Evolutionary conservation across 2,113 vertebrate species (phyloP), one percentile per base, ranked within the genome.

Genomic region (Platycercus adscitus): DNA sequence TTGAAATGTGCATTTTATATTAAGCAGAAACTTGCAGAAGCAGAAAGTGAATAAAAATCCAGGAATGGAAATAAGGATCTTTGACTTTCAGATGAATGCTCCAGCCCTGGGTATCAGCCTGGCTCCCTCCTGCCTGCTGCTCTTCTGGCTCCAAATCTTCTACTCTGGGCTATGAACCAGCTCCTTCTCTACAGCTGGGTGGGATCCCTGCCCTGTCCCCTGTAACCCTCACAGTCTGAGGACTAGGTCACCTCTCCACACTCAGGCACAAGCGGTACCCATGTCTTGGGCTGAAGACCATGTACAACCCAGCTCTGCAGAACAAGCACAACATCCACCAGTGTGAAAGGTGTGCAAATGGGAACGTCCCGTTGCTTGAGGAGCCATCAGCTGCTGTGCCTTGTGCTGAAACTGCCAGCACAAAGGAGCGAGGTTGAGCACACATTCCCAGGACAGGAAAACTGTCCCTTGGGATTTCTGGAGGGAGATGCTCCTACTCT

Each of bases 151-250:
- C 24, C 9, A 33, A 4, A 78, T 58, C 44, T 63, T 79, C 83
- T 73, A 14, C 10, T 25, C 25, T 10, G 78, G 50, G 39, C 50
- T 63, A 56, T 19, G n/a, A 75, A 64, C 28, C 13, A 10, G 26
- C n/a, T 35, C 17, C 23, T 53, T 68, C 43, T 50, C 23, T 43
- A 60, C 29, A 64, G 60, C 21, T 31, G 24, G 8, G 52, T 29
- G 28, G 21, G 47, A 63, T 43, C 71, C 47, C 29, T 47, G 33
- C 21, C 41, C 46, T 31, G 18, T 21, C 15, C 35, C 17, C 25
- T 1, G 0, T 23, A 55, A 50, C 43, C 19, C 18, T 44, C 3
- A 0, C 35, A 82, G 6, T 26, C 79, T 35, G 47, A 64, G 44
- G 35, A 39, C 10, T 18, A 31, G 23, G 39, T 43, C 63, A 82